These are phyloP conservation scores for Gryon sp. DNA, from an alignment of 1,140 invertebrate genomes.

Conservation along the genomic window DNA sequence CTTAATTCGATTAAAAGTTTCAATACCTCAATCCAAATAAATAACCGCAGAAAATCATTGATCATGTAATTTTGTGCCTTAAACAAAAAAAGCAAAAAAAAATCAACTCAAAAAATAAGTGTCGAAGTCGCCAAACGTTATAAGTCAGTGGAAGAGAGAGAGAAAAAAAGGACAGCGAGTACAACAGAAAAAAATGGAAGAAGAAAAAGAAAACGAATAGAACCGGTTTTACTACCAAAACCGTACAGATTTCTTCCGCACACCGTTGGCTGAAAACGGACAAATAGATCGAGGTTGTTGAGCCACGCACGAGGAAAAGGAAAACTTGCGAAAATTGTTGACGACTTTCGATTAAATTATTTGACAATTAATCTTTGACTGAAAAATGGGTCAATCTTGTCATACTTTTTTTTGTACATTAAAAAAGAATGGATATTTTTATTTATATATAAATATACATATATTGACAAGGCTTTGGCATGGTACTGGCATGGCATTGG, in stretches of 20 bases:
- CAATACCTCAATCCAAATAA: too few species aligned
- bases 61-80: too few species aligned
- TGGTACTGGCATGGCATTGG: too few species aligned
- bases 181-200: slow-evolving; percentile 66
- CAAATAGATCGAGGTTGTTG: slow-evolving; percentile 75
- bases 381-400: slow-evolving; percentile 4
- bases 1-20: too few species aligned
- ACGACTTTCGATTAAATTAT: slow-evolving; percentile 48
- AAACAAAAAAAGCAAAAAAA: too few species aligned
- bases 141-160: slow-evolving; percentile 46
- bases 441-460: too few species aligned
- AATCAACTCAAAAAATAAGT: not conserved
- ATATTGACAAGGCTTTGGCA: too few species aligned
- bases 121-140: slow-evolving; percentile 33
- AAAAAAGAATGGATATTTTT: too few species aligned
- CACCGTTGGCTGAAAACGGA: slow-evolving; percentile 72
- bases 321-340: slow-evolving; percentile 67
- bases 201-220: slow-evolving; percentile 62
- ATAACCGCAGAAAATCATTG: too few species aligned
- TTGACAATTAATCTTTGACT: slow-evolving; percentile 36
- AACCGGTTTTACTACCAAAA: slow-evolving; percentile 76
- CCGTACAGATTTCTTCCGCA: slow-evolving; percentile 77
- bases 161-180: slow-evolving; percentile 59
- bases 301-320: slow-evolving; percentile 67
- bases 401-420: too few species aligned